Conservation (phyloP, 2,113 vertebrate genomes). For the Odontesthes bonariensis region DNA sequence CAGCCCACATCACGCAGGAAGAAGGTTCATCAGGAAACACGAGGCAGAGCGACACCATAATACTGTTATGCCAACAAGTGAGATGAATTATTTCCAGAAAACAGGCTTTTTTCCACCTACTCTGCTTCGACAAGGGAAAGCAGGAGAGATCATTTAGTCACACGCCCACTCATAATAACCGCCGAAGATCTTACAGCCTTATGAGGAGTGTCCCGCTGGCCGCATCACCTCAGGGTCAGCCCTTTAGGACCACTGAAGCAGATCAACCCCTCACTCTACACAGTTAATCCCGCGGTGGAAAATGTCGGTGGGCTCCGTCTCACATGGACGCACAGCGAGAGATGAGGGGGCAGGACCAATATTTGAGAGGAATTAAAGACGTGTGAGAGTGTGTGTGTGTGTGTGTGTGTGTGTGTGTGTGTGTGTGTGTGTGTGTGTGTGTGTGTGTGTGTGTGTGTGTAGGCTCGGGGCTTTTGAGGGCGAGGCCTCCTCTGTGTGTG, state of each 20-base stretch:
- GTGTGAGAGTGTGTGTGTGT: slow-evolving; percentile 39
- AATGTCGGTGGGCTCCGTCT: slow-evolving; percentile 74
- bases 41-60: slow-evolving; percentile 43
- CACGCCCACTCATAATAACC: slow-evolving; percentile 62
- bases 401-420: slow-evolving; percentile 34
- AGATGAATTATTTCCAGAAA: slow-evolving; percentile 79
- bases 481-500: background rate
- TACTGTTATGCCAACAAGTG: slow-evolving; percentile 66
- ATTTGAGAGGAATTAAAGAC: slow-evolving; percentile 67
- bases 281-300: slow-evolving; percentile 79
- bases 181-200: slow-evolving; percentile 70
- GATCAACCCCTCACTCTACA: slow-evolving; percentile 60
- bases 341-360: slow-evolving; percentile 68
- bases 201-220: slow-evolving; percentile 75
- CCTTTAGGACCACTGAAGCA: slow-evolving; percentile 60
- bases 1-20: slow-evolving; percentile 63
- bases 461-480: slow-evolving; percentile 10
- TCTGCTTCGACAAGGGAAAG: slow-evolving; percentile 56
- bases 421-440: slow-evolving; percentile 11
- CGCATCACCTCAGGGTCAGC: slow-evolving; percentile 59
- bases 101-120: slow-evolving; percentile 61
- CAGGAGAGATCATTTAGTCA: slow-evolving; percentile 57
- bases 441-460: slow-evolving; percentile 24
- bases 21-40: slow-evolving; percentile 52
- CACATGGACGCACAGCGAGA: slow-evolving; percentile 66